These are phyloP conservation scores for Thalassarche chlororhynchos DNA, from an alignment of 2,113 vertebrate genomes.

Conservation along the genomic window DNA sequence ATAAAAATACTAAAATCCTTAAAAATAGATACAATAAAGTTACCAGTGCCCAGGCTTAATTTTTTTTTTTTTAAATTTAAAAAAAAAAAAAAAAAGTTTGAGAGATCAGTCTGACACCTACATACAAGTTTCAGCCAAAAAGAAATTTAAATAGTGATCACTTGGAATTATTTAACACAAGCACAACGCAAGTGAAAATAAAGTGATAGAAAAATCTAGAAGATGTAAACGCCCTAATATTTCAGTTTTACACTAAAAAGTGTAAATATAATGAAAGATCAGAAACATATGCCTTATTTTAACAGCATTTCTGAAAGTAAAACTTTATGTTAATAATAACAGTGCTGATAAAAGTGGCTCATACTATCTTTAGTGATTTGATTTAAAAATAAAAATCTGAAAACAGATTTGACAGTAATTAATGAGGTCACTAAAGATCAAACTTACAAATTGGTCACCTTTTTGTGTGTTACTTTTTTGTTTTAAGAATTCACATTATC, in stretches of 20 bases:
- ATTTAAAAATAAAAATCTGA: background rate
- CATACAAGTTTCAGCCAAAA: background rate
- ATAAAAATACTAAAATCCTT: background rate
- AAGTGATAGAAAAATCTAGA: background rate
- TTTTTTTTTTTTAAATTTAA: background rate
- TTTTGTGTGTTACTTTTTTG: background rate
- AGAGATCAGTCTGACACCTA: background rate
- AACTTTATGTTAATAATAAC: background rate
- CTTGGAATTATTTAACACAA: background rate
- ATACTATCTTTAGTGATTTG: background rate
- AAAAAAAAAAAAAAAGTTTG: background rate
- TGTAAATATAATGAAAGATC: background rate
- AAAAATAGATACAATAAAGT: background rate
- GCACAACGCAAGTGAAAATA: background rate
- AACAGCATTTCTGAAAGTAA: background rate
- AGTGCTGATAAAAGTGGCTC: background rate
- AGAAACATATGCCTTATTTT: background rate
- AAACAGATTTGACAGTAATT: background rate
- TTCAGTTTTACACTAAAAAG: background rate
- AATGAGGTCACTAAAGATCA: background rate
- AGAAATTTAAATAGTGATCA: background rate
- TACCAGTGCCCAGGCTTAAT: background rate
- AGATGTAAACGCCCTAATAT: background rate
- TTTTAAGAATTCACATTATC: background rate
- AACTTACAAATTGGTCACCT: background rate